Conservation (phyloP, 2,888 invertebrate species). For the Aethes cnicana region DNA sequence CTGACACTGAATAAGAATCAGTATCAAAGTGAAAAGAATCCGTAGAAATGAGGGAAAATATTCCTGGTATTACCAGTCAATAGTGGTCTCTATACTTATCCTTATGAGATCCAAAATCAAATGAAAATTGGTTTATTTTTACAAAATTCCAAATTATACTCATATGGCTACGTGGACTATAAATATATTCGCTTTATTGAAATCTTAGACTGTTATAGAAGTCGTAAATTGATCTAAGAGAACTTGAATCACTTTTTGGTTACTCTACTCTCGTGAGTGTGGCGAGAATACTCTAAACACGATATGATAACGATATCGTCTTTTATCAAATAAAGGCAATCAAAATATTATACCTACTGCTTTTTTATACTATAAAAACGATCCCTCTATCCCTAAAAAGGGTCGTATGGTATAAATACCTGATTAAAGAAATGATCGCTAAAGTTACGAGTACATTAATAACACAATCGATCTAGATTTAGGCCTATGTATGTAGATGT, state of each 20-base stretch:
- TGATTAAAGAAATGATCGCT: no score
- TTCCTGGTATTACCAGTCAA: constrained; percentile 43
- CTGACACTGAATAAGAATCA: constrained; percentile 52
- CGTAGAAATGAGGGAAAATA: constrained; percentile 66
- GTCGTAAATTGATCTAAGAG: constrained; percentile 63
- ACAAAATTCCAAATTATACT: constrained; percentile 71
- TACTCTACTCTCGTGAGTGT: constrained; percentile 50
- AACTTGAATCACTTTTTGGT: constrained; percentile 58
- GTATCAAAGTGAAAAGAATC: constrained; percentile 53
- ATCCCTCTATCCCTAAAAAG: no score
- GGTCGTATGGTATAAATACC: no score
- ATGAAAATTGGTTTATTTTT: constrained; percentile 49
- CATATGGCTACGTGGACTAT: constrained; percentile 68
- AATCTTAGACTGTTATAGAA: constrained; percentile 73
- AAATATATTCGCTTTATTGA: constrained; percentile 76
- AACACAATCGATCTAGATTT: no score
- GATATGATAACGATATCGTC: no score
- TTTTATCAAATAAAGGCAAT: no score
- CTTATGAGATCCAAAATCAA: constrained; percentile 49
- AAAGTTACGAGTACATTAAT: no score
- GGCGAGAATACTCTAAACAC: no score
- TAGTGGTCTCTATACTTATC: constrained; percentile 52
- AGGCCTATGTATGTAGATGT: no score
- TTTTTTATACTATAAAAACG: no score
- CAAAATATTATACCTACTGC: no score